Percentiles rank a stretch among this genome's conserved stretches.
Evolutionary conservation across 2,888 invertebrate genomes (phyloP).

Genomic region (Hymenopus coronatus): DNA sequence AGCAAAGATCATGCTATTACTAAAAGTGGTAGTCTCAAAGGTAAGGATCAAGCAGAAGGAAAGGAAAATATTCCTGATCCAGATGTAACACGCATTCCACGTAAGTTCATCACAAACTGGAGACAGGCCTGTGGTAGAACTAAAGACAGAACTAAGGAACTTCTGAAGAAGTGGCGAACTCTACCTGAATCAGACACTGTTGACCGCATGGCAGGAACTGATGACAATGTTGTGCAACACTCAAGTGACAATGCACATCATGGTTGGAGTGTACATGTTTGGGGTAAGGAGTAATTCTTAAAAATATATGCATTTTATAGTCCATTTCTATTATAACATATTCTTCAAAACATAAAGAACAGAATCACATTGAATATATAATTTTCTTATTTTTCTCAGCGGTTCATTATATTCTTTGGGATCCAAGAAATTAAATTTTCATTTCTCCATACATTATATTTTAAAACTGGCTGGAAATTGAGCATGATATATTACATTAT

Average conservation of each 20-base stretch:
- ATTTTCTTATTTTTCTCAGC: too few species aligned
- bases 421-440: too few species aligned
- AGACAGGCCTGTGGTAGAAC: slow-evolving; percentile 72
- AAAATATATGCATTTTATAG: too few species aligned
- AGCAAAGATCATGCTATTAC: not conserved
- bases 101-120: slow-evolving; percentile 73
- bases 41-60: not conserved
- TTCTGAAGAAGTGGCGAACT: slow-evolving; percentile 68
- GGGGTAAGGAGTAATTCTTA: slow-evolving; percentile 56
- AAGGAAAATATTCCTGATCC: not conserved
- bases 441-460: too few species aligned
- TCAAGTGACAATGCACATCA: slow-evolving; percentile 38
- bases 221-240: slow-evolving; percentile 31
- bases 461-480: too few species aligned
- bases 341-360: too few species aligned
- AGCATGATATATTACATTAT: too few species aligned
- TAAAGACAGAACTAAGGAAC: slow-evolving; percentile 69
- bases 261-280: slow-evolving; percentile 75
- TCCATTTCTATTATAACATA: too few species aligned
- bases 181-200: slow-evolving; percentile 55
- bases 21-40: not conserved
- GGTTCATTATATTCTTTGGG: too few species aligned
- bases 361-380: too few species aligned
- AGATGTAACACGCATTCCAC: slow-evolving; percentile 55
- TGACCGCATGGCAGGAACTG: slow-evolving; percentile 23